Conservation (phyloP, 2,797 vertebrate genomes). For the Phataginus tetradactyla region DNA sequence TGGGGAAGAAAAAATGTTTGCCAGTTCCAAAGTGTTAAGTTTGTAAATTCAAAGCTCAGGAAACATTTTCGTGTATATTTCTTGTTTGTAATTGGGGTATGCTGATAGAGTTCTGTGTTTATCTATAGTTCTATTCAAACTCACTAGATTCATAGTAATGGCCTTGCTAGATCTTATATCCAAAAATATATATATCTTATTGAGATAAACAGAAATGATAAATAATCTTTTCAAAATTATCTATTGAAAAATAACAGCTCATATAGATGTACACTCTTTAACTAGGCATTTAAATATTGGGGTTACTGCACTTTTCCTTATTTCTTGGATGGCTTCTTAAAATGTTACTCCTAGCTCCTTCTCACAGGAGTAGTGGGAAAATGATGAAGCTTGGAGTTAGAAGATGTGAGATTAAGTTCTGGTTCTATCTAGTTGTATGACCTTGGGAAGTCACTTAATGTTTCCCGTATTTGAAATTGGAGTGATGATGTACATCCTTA, state of each 20-base stretch:
- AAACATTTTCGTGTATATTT: background rate
- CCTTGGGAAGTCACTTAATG: background rate
- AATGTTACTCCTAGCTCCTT: background rate
- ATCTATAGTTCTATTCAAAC: background rate
- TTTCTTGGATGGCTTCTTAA: background rate
- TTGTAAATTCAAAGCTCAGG: background rate
- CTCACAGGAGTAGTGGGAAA: background rate
- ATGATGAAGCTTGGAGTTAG: background rate
- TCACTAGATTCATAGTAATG: no score
- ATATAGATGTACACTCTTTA: background rate
- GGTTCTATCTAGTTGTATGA: background rate
- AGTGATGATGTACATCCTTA: background rate
- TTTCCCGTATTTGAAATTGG: background rate
- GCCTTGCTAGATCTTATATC: background rate
- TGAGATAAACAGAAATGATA: background rate
- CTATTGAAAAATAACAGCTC: conserved; percentile 43
- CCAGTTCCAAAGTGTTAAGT: background rate
- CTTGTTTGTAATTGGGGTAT: background rate
- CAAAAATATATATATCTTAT: background rate
- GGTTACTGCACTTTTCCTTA: background rate
- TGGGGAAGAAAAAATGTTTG: background rate
- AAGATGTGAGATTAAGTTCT: background rate
- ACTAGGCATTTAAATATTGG: background rate
- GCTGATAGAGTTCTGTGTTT: background rate
- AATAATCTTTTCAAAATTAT: background rate